These are phyloP conservation scores for Holothuria scabra DNA, from an alignment of 53 echinoderm and acorn worm genomes.

Conservation along the genomic window DNA sequence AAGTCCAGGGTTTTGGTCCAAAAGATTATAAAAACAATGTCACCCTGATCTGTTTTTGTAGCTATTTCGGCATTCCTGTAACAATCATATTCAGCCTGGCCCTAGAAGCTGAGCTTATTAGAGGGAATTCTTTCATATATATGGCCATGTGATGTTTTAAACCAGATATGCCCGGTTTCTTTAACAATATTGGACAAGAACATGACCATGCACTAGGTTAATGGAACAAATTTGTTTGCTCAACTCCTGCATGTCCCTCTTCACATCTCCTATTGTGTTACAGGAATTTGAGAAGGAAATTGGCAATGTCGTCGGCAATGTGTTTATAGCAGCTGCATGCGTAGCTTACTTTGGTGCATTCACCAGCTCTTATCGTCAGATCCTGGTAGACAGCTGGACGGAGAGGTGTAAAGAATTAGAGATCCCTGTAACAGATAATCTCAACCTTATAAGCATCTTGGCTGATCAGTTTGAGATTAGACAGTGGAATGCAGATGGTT, in stretches of 20 bases:
- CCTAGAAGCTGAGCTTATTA: too few species aligned
- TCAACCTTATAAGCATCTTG: conserved; percentile 87
- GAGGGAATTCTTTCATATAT: too few species aligned
- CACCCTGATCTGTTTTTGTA: too few species aligned
- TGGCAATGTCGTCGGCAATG: conserved; percentile 96
- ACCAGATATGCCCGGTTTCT: too few species aligned
- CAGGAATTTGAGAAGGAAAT: conserved; percentile 98
- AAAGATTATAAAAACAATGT: too few species aligned
- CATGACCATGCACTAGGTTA: too few species aligned
- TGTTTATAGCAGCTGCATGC: conserved; percentile 98
- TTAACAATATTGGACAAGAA: too few species aligned
- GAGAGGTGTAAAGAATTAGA: conserved; percentile 88
- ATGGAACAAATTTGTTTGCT: too few species aligned
- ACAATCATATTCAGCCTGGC: too few species aligned
- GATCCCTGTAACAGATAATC: conserved; percentile 92
- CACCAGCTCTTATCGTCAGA: conserved; percentile 88
- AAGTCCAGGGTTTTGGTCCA: too few species aligned
- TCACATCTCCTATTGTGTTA: neutral
- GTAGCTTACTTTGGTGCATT: conserved; percentile 99
- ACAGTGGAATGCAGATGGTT: conserved; percentile 98
- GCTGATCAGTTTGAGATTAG: conserved; percentile 98
- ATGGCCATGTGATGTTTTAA: too few species aligned
- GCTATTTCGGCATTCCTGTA: too few species aligned
- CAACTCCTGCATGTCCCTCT: neutral
- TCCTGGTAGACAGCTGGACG: conserved; percentile 89